phyloP scores from a whole-genome alignment of 1,140 invertebrate species.

The Popillia japonica region DNA sequence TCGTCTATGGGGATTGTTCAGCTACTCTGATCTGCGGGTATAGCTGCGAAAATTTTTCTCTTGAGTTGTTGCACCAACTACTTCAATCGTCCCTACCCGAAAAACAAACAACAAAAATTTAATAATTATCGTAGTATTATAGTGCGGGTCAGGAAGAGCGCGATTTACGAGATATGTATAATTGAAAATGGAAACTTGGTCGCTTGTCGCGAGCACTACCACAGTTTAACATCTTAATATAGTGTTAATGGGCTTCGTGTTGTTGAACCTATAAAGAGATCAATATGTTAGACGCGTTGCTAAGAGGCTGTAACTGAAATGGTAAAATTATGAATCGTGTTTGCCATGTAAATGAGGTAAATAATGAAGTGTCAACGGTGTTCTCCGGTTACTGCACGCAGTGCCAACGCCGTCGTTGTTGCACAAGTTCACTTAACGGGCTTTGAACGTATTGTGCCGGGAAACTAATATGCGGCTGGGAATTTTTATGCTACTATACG shows the following conservation, averaged over 20 bases:
- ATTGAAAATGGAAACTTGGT: slow-evolving; percentile 37
- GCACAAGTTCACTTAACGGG: slow-evolving; percentile 4
- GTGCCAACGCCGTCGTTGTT: not conserved
- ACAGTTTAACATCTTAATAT: slow-evolving; percentile 36
- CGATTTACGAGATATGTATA: slow-evolving; percentile 35
- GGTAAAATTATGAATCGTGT: slow-evolving; percentile 33
- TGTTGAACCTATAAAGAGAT: slow-evolving; percentile 35
- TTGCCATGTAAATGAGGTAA: slow-evolving; percentile 32
- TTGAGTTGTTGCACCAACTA: not conserved
- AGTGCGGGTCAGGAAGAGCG: not conserved
- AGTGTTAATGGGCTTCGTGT: slow-evolving; percentile 31
- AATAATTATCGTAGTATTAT: slow-evolving; percentile 5
- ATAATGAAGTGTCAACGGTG: slow-evolving; percentile 31
- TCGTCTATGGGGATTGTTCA: not conserved
- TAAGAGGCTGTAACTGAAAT: slow-evolving; percentile 30
- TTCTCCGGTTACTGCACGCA: slow-evolving; percentile 23
- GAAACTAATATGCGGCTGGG: not conserved
- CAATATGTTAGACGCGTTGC: slow-evolving; percentile 19
- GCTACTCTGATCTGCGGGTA: not conserved
- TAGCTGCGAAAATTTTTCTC: not conserved
- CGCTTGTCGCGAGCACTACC: not conserved
- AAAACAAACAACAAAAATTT: not conserved
- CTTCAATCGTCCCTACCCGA: not conserved
- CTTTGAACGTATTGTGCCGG: not conserved
- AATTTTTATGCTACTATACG: slow-evolving; percentile 20